Evolutionary conservation across 2,797 vertebrate species (phyloP).

Genomic region (Enteromius thamalakanensis): DNA sequence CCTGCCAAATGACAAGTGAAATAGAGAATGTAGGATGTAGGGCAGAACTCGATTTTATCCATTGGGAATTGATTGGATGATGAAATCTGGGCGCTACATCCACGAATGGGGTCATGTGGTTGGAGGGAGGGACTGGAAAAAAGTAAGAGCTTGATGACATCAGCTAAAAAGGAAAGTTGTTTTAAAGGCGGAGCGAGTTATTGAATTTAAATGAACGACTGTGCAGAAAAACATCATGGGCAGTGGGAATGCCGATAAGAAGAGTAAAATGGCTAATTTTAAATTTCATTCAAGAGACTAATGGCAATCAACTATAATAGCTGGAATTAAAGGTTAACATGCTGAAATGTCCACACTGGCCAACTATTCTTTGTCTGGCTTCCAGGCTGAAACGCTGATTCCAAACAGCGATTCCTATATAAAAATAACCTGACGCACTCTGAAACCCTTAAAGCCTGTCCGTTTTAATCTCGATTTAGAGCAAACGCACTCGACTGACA

Average conservation of each 20-base stretch:
- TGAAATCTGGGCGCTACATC: constrained; percentile 14
- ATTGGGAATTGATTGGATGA: constrained; percentile 27
- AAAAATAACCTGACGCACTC: neutral
- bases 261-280: neutral
- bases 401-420: neutral
- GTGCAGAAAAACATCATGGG: neutral
- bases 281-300: neutral
- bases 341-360: neutral
- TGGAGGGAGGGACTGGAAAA: neutral
- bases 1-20: neutral
- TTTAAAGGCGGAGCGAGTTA: constrained; percentile 2
- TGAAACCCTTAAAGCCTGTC: constrained; percentile 8
- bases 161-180: neutral
- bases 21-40: neutral
- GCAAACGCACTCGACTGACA: constrained; percentile 1
- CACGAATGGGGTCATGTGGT: constrained; percentile 17
- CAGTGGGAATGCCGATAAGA: neutral
- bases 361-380: neutral
- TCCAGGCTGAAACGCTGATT: neutral
- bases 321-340: neutral
- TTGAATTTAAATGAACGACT: neutral
- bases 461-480: constrained; percentile 25
- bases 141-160: neutral
- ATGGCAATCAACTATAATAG: neutral
- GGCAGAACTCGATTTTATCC: constrained; percentile 20